Percentiles rank a stretch among this genome's conserved stretches.
Evolutionary conservation across 1,140 invertebrate genomes (phyloP).

Genomic region (Orchestia grillus): DNA sequence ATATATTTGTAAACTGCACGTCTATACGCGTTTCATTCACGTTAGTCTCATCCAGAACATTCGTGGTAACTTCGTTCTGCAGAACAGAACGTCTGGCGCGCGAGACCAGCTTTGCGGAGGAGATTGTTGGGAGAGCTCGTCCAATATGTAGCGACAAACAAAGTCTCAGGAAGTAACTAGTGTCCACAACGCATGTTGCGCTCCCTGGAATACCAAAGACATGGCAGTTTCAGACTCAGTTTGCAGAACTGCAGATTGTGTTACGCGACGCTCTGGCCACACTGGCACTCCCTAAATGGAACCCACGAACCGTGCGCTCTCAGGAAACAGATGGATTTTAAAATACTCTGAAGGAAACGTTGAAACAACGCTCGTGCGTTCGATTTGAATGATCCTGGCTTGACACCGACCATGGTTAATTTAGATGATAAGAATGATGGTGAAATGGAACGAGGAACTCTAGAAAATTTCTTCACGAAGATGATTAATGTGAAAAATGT

Average conservation of each 20-base stretch:
- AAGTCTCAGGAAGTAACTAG: neutral
- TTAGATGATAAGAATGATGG: too few species aligned
- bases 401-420: too few species aligned
- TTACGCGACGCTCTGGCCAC: neutral
- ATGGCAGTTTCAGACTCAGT: slow-evolving; percentile 14
- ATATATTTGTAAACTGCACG: too few species aligned
- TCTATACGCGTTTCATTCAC: neutral
- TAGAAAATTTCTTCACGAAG: too few species aligned
- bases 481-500: too few species aligned
- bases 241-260: slow-evolving; percentile 37
- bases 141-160: neutral
- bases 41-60: neutral
- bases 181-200: slow-evolving; percentile 27
- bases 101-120: neutral
- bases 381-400: too few species aligned
- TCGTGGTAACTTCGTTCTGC: neutral
- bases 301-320: neutral
- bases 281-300: neutral
- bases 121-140: neutral
- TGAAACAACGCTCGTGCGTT: too few species aligned
- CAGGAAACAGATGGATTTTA: neutral
- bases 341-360: too few species aligned
- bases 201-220: slow-evolving; percentile 34
- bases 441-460: too few species aligned
- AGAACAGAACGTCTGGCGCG: neutral